Conservation (phyloP, 2,797 vertebrate species). For the Todus mexicanus region DNA sequence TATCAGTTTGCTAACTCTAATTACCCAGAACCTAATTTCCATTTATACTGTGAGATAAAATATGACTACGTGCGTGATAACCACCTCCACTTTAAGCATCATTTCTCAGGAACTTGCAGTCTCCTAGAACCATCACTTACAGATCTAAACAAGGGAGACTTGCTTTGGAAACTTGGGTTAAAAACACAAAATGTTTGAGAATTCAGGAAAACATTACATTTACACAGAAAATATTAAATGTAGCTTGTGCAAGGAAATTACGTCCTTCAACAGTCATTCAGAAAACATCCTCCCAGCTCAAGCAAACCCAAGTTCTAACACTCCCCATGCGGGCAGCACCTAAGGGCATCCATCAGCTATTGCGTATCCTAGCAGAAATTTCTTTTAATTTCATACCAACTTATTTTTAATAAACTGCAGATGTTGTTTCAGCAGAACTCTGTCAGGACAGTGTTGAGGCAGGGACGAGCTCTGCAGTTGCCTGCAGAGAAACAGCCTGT, state of each 20-base stretch:
- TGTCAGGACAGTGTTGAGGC: rapidly evolving
- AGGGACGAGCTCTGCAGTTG: neutral
- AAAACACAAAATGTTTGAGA: neutral
- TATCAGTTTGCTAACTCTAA: neutral
- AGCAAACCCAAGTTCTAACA: neutral
- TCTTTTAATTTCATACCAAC: neutral
- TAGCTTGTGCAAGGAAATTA: neutral
- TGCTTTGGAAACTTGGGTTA: neutral
- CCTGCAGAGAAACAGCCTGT: neutral
- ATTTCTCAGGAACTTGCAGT: neutral
- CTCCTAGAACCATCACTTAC: neutral
- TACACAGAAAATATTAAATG: neutral
- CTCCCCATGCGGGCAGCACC: rapidly evolving
- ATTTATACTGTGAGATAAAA: neutral
- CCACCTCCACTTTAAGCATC: neutral
- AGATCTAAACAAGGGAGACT: neutral
- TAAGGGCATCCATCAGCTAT: neutral
- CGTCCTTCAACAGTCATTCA: neutral
- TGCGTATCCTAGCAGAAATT: neutral
- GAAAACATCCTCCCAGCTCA: neutral
- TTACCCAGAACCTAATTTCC: neutral
- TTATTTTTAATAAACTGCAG: neutral
- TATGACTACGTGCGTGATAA: rapidly evolving
- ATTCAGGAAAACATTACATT: neutral
- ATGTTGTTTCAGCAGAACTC: neutral